phyloP scores from a whole-genome alignment of 2,888 invertebrate genomes.

The Limulus polyphemus region DNA sequence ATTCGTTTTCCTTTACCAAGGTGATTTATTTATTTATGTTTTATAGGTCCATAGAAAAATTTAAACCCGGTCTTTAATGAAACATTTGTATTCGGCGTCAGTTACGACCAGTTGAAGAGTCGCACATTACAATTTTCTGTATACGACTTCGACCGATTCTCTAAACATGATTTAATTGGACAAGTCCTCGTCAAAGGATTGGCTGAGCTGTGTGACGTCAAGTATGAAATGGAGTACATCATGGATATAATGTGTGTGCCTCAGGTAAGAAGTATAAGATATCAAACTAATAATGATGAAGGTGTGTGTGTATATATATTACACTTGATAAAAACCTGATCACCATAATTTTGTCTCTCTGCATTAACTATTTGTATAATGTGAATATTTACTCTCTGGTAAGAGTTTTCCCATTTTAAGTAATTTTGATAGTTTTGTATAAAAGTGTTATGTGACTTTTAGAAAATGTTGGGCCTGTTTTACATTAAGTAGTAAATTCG shows the following conservation, averaged over 20 bases:
- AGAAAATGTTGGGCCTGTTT: no score
- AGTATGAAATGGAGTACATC: conserved; percentile 67
- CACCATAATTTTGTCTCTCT: no score
- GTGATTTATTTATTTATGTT: conserved; percentile 2
- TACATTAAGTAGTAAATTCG: no score
- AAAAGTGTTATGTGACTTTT: no score
- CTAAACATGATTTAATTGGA: conserved; percentile 72
- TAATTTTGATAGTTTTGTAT: no score
- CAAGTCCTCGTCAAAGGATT: conserved; percentile 68
- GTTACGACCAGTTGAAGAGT: conserved; percentile 58
- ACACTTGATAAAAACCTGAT: no score
- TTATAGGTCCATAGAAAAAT: conserved; percentile 54
- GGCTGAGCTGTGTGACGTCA: conserved; percentile 60
- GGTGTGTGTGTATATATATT: no score
- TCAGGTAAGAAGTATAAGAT: conserved; percentile 45
- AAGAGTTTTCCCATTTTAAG: no score
- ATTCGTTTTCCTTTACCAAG: no score
- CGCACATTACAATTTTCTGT: conserved; percentile 71
- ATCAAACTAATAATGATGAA: no score
- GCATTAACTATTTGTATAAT: no score
- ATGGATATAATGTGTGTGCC: conserved; percentile 69
- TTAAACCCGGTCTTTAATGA: conserved; percentile 70
- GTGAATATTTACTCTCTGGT: no score
- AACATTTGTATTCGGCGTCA: conserved; percentile 67
- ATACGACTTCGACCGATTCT: conserved; percentile 78